Conservation (phyloP, 2,113 vertebrate genomes). For the Mormyrus iriodes region DNA sequence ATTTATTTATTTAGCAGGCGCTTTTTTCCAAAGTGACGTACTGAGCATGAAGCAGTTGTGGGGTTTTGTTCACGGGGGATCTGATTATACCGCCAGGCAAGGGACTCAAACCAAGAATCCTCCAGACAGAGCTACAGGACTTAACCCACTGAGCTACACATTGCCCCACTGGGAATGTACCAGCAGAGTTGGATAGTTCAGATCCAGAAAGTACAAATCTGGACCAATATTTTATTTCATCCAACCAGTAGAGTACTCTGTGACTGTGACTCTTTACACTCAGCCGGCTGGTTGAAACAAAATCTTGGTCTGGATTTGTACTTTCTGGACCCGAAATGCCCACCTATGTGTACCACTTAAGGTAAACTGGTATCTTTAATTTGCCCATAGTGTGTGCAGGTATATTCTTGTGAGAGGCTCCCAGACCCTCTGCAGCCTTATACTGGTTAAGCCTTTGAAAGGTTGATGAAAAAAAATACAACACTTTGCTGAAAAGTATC, state of each 20-base stretch:
- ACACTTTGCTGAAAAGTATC: neutral
- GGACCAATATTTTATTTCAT: neutral
- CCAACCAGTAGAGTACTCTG: neutral
- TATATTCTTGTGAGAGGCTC: neutral
- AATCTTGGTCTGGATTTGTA: neutral
- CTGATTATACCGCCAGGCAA: neutral
- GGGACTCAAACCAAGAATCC: neutral
- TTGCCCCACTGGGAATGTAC: neutral
- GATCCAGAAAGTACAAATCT: neutral
- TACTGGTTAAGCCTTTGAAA: neutral
- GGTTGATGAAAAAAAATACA: neutral
- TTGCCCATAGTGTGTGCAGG: neutral
- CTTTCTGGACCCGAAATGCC: neutral
- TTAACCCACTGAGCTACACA: neutral
- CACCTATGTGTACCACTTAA: neutral
- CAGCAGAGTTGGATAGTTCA: neutral
- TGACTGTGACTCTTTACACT: neutral
- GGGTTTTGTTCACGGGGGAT: neutral
- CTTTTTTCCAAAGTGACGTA: neutral
- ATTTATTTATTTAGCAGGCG: neutral
- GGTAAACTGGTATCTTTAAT: neutral
- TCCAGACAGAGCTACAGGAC: neutral
- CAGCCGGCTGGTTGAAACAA: neutral
- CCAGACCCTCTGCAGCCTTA: neutral
- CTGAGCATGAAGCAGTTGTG: neutral